Evolutionary conservation across 2,888 invertebrate genomes (phyloP).

Genomic region (Drosophila meridionalis): DNA sequence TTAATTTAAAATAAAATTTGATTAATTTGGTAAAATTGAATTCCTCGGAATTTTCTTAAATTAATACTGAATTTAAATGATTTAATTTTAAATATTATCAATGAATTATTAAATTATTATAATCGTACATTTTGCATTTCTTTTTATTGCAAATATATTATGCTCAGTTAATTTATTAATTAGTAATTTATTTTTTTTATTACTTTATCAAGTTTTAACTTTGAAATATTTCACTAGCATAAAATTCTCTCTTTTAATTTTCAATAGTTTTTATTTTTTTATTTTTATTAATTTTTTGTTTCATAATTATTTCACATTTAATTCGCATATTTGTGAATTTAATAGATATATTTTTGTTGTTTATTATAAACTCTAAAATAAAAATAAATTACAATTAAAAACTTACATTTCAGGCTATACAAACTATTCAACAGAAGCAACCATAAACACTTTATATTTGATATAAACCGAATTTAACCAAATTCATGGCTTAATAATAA

Average conservation of each 20-base stretch:
- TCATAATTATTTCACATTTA: not conserved
- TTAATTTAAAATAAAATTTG: constrained; percentile 30
- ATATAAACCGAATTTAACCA: not conserved
- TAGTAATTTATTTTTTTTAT: too few species aligned
- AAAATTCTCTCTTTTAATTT: too few species aligned
- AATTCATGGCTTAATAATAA: constrained; percentile 25
- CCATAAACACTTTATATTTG: not conserved
- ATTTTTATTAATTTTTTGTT: too few species aligned
- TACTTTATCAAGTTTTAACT: too few species aligned
- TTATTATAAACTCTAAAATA: constrained; percentile 8
- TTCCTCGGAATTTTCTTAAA: not conserved
- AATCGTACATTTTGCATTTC: too few species aligned
- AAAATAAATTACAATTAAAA: constrained; percentile 7
- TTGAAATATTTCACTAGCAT: too few species aligned
- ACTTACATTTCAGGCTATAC: constrained; percentile 37
- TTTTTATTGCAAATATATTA: too few species aligned
- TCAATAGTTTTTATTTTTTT: too few species aligned
- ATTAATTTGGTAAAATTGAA: not conserved
- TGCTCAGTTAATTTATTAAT: too few species aligned
- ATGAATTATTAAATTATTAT: too few species aligned
- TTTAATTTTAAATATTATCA: too few species aligned
- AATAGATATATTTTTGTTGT: constrained; percentile 4
- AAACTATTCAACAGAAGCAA: constrained; percentile 14
- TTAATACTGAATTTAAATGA: too few species aligned
- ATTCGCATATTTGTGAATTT: constrained; percentile 33